A percentile compares a stretch with the other conserved stretches of the same genome.
phyloP scores from a whole-genome alignment of 2,797 vertebrate genomes.

The Sebastolobus alascanus region DNA sequence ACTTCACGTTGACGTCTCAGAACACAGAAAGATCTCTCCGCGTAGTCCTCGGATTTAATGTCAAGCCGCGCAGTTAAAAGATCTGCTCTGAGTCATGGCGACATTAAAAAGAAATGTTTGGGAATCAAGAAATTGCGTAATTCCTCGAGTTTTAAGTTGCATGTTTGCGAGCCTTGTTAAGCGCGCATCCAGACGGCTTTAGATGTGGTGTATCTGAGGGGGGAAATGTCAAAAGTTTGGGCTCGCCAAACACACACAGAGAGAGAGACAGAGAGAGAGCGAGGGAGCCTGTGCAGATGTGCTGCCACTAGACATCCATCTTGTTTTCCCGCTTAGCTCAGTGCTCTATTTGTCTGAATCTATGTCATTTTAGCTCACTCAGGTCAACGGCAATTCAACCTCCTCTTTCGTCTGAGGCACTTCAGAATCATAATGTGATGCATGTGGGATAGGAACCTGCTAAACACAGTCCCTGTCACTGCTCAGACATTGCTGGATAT shows the following conservation, averaged over 20 bases:
- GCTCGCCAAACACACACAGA: slow-evolving; percentile 51
- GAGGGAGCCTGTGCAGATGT: slow-evolving; percentile 75
- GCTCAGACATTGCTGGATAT: slow-evolving; percentile 79
- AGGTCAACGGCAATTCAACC: slow-evolving; percentile 85
- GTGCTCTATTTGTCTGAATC: slow-evolving; percentile 86
- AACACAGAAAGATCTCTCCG: slow-evolving; percentile 50
- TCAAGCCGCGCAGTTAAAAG: slow-evolving; percentile 38
- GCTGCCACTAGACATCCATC: slow-evolving; percentile 83
- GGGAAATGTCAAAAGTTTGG: slow-evolving; percentile 69
- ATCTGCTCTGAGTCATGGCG: slow-evolving; percentile 29
- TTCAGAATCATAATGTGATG: slow-evolving; percentile 85
- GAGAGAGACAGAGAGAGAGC: slow-evolving; percentile 26
- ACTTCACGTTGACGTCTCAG: slow-evolving; percentile 69
- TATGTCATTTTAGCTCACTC: slow-evolving; percentile 86
- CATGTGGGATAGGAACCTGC: slow-evolving; percentile 83
- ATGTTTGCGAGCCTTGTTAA: slow-evolving; percentile 23
- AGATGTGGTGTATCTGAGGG: slow-evolving; percentile 44
- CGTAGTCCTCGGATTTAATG: slow-evolving; percentile 45
- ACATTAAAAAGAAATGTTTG: slow-evolving; percentile 32
- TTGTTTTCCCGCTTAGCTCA: slow-evolving; percentile 80
- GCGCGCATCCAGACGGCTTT: slow-evolving; percentile 39
- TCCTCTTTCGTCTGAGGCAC: slow-evolving; percentile 83
- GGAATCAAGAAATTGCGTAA: slow-evolving; percentile 18
- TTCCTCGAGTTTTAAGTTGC: slow-evolving; percentile 46
- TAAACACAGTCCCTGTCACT: slow-evolving; percentile 84